phyloP scores from a whole-genome alignment of 1,140 invertebrate species.

The Physella acuta region DNA sequence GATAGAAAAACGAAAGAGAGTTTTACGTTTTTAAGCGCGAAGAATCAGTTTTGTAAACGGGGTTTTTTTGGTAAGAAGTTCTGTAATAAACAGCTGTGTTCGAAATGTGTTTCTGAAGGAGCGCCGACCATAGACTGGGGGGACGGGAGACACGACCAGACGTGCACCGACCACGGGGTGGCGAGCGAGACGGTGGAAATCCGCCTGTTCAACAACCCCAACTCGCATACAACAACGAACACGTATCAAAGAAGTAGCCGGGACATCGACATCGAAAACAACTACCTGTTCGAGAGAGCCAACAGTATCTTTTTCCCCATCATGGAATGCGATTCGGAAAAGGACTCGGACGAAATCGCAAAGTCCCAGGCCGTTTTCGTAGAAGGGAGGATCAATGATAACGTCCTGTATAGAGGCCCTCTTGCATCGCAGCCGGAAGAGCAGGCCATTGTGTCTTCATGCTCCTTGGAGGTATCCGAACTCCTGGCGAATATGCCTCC shows the following conservation, averaged over 20 bases:
- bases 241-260: not conserved
- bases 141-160: not conserved
- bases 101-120: constrained; percentile 22
- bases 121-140: constrained; percentile 24
- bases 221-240: not conserved
- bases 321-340: constrained; percentile 24
- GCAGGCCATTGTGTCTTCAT: constrained; percentile 18
- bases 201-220: not conserved
- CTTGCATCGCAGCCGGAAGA: not conserved
- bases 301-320: constrained; percentile 15
- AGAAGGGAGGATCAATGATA: not conserved
- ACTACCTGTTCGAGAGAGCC: not conserved
- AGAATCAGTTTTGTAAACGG: constrained; percentile 25
- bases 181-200: not conserved
- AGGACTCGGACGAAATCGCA: not conserved
- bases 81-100: constrained; percentile 26
- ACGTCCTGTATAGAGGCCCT: not conserved
- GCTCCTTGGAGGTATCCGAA: constrained; percentile 25
- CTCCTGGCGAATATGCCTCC: constrained; percentile 26
- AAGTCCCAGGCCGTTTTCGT: not conserved
- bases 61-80: constrained; percentile 24
- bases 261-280: not conserved
- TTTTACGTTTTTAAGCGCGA: constrained; percentile 23
- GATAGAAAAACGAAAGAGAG: constrained; percentile 3
- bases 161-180: not conserved